Percentiles rank a stretch among this genome's conserved stretches.
Conservation (phyloP, 1,140 invertebrate genomes). For the Bathynomus jamesi region DNA sequence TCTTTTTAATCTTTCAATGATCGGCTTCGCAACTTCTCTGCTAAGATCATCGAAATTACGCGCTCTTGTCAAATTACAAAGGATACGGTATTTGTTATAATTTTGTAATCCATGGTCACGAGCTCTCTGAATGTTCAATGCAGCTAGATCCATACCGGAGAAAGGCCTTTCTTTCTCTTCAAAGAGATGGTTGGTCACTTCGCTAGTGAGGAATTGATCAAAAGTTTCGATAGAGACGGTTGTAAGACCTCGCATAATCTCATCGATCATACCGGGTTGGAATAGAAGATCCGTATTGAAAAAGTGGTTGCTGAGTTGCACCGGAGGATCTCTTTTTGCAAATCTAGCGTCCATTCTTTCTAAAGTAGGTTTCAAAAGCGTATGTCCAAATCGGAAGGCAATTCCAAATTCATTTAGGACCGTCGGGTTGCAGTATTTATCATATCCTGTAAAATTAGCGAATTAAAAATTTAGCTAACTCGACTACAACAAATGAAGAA, state of each 20-base stretch:
- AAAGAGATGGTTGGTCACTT: conserved; percentile 53
- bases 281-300: conserved; percentile 54
- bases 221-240: conserved; percentile 50
- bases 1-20: conserved; percentile 44
- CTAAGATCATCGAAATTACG: conserved; percentile 65
- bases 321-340: conserved; percentile 40
- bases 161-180: conserved; percentile 47
- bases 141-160: conserved; percentile 75
- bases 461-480: too few species aligned
- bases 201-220: conserved; percentile 49
- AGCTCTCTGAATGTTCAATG: conserved; percentile 76
- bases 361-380: conserved; percentile 54
- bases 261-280: conserved; percentile 45
- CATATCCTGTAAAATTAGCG: conserved; percentile 49
- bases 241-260: conserved; percentile 49
- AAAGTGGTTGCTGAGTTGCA: conserved; percentile 52
- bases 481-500: too few species aligned
- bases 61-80: conserved; percentile 54
- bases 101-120: conserved; percentile 55
- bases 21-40: conserved; percentile 47
- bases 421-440: conserved; percentile 52
- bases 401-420: conserved; percentile 59
- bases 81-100: conserved; percentile 54
- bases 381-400: conserved; percentile 58
- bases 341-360: conserved; percentile 50